A percentile compares a stretch with the other conserved stretches of the same genome.
These are phyloP conservation scores for Phalacrocorax pelagicus DNA, from an alignment of 2,113 vertebrate genomes.

Conservation along the genomic window DNA sequence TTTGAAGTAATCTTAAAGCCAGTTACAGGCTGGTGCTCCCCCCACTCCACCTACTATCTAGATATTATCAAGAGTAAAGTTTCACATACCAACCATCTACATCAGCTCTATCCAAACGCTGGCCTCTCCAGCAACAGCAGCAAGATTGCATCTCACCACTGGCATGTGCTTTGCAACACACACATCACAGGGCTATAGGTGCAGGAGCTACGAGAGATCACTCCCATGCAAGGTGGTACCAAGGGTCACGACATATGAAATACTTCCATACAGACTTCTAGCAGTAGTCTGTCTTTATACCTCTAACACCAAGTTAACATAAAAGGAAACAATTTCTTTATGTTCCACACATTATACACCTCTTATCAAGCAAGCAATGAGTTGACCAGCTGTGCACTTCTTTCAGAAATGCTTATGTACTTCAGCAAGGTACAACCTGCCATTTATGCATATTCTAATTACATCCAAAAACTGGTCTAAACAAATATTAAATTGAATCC, in stretches of 20 bases:
- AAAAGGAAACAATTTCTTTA: not conserved
- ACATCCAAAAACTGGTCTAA: not conserved
- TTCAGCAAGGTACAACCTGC: not conserved
- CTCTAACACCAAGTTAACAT: not conserved
- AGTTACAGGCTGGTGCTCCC: not conserved
- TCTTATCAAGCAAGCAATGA: not conserved
- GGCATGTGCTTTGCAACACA: not conserved
- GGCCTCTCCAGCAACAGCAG: not conserved
- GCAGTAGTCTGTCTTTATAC: not conserved
- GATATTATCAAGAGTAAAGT: not conserved
- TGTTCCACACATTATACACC: not conserved
- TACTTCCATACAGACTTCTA: not conserved
- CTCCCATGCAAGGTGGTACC: not conserved
- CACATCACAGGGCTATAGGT: not conserved
- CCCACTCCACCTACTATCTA: not conserved
- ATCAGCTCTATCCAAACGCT: not conserved
- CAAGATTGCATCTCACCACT: not conserved
- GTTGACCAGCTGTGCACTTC: not conserved
- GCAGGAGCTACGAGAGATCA: not conserved
- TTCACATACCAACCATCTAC: not conserved
- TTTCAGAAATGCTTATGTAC: not conserved
- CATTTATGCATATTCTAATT: not conserved
- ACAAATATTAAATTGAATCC: not conserved
- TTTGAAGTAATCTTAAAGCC: not conserved
- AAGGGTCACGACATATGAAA: not conserved